Conservation (phyloP, 2,797 vertebrate species). For the Pangasius larnaudii region DNA sequence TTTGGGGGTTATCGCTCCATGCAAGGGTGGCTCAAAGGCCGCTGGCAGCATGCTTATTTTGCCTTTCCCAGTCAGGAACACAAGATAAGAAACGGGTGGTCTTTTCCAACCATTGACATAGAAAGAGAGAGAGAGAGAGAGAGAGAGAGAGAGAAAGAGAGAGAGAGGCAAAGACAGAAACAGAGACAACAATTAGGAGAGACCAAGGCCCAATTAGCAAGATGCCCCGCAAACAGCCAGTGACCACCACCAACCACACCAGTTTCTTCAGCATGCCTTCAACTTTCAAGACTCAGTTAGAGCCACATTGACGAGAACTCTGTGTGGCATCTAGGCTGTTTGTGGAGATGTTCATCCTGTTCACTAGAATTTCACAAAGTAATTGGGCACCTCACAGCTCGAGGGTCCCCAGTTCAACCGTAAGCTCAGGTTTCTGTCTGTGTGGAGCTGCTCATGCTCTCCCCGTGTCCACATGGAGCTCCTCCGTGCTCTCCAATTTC, state of each 20-base stretch:
- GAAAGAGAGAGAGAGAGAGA: not conserved
- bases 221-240: not conserved
- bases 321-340: not conserved
- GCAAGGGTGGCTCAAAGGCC: constrained; percentile 40
- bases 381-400: constrained; percentile 20
- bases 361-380: constrained; percentile 11
- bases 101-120: constrained; percentile 53
- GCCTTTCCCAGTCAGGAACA: constrained; percentile 30
- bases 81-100: constrained; percentile 35
- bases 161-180: not conserved
- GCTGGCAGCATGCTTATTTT: constrained; percentile 47
- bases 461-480: not conserved
- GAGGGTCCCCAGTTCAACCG: not conserved
- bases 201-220: constrained; percentile 15
- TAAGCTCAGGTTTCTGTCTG: constrained; percentile 22
- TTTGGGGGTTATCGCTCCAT: constrained; percentile 39
- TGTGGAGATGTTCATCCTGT: constrained; percentile 13
- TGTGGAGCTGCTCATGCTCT: not conserved
- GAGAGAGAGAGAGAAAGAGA: not conserved
- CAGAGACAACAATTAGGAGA: not conserved
- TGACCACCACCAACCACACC: constrained; percentile 13
- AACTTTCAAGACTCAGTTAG: constrained; percentile 3
- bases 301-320: not conserved
- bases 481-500: not conserved
- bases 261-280: constrained; percentile 12